Percentiles rank a stretch among this genome's conserved stretches.
These are phyloP conservation scores for Knipowitschia caucasica DNA, from an alignment of 2,797 vertebrate genomes.

Conservation along the genomic window DNA sequence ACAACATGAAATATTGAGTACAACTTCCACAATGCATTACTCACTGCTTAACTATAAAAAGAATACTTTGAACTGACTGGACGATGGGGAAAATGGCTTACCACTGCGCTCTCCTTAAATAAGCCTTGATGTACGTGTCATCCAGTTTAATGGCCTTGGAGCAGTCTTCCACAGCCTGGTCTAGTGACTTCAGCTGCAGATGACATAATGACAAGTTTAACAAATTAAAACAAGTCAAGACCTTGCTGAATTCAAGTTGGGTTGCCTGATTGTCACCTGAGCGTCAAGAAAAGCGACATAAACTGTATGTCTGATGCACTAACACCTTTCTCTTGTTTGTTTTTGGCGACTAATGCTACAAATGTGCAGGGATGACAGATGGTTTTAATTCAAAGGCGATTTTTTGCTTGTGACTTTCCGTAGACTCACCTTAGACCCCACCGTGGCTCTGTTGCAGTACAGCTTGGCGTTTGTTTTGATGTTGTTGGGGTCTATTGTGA, in stretches of 20 bases:
- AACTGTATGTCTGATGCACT: too few species aligned
- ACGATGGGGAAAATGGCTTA: conserved; percentile 37
- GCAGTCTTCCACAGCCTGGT: conserved; percentile 92
- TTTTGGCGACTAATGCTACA: not conserved
- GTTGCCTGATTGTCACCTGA: not conserved
- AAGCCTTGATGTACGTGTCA: conserved; percentile 90
- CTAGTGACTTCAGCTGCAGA: conserved; percentile 85
- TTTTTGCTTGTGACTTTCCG: not conserved
- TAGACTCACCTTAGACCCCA: conserved; percentile 85
- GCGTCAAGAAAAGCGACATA: too few species aligned
- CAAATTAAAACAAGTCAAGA: not conserved
- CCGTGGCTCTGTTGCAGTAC: conserved; percentile 93
- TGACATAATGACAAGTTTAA: not conserved
- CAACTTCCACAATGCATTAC: not conserved
- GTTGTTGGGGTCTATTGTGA: conserved; percentile 93
- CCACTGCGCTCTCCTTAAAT: conserved; percentile 91
- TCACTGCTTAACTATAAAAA: not conserved
- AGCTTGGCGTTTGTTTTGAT: conserved; percentile 98
- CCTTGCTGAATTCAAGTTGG: not conserved
- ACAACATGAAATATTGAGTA: too few species aligned
- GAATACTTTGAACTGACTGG: not conserved
- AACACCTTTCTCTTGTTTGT: too few species aligned
- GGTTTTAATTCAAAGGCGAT: too few species aligned
- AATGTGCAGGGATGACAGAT: not conserved
- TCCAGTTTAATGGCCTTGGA: conserved; percentile 89